Conservation (phyloP, 2,888 invertebrate genomes). For the Standfussiana lucernea region DNA sequence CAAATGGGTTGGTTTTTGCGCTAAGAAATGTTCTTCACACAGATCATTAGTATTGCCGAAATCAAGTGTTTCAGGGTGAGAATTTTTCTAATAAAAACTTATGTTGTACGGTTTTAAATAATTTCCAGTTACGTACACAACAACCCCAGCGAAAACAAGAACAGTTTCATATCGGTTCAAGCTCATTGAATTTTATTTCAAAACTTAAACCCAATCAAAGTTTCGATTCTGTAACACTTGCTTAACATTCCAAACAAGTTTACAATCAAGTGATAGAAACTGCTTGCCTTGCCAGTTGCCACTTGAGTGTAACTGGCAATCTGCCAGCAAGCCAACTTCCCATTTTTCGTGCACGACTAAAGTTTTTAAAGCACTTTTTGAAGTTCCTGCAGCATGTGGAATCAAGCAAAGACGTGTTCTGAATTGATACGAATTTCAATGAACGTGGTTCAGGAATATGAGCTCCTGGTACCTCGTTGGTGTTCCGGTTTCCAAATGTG, state of each 20-base stretch:
- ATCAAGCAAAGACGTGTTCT: constrained; percentile 38
- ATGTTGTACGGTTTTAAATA: neutral
- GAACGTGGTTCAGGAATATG: neutral
- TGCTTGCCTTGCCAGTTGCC: constrained; percentile 22
- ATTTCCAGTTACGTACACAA: neutral
- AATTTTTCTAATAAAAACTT: too few species aligned
- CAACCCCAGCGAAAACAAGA: neutral
- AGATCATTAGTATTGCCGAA: neutral
- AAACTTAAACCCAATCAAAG: constrained; percentile 20
- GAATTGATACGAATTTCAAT: constrained; percentile 39
- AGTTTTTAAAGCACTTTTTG: constrained; percentile 48
- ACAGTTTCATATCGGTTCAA: neutral
- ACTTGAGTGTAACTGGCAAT: constrained; percentile 34
- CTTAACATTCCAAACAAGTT: constrained; percentile 51
- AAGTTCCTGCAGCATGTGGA: constrained; percentile 18
- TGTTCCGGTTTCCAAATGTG: neutral
- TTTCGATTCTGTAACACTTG: constrained; percentile 13
- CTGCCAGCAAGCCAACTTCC: constrained; percentile 14
- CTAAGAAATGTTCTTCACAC: neutral
- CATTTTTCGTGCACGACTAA: constrained; percentile 26
- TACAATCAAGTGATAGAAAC: constrained; percentile 55
- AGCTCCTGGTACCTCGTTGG: neutral
- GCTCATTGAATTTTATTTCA: constrained; percentile 6
- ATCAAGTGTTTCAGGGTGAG: too few species aligned
- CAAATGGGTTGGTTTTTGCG: neutral